A percentile compares a stretch with the other conserved stretches of the same genome.
phyloP scores from a whole-genome alignment of 2,797 vertebrate species.

The Hapalemur alaotrensis region DNA sequence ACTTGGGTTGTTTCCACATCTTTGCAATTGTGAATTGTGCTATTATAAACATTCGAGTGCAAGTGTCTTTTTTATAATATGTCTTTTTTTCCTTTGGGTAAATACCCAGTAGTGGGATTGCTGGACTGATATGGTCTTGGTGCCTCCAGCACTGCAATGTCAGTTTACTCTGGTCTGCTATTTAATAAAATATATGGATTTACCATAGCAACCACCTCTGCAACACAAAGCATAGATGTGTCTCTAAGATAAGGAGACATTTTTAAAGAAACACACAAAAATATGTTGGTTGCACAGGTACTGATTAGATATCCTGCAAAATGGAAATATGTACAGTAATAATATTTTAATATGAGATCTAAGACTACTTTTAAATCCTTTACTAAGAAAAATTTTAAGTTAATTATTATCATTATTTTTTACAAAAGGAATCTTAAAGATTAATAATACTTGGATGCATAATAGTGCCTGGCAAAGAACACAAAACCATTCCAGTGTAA shows the following conservation, averaged over 20 bases:
- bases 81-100: no score
- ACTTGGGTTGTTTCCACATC: no score
- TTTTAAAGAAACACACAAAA: conserved; percentile 59
- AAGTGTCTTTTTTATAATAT: no score
- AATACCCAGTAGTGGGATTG: no score
- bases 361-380: neutral
- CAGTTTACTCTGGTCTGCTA: conserved; percentile 80
- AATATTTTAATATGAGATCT: neutral
- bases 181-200: conserved; percentile 79
- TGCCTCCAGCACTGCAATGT: conserved; percentile 53
- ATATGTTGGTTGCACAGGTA: conserved; percentile 57
- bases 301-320: conserved; percentile 51
- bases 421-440: neutral
- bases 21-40: no score
- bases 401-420: neutral
- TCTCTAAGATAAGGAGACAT: conserved; percentile 73
- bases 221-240: conserved; percentile 65
- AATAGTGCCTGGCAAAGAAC: neutral
- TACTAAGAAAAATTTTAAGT: neutral
- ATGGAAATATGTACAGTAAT: neutral
- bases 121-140: conserved; percentile 66
- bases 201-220: conserved; percentile 77
- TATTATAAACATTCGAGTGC: no score
- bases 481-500: neutral
- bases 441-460: neutral